Base-by-base conservation (phyloP, 2,113 vertebrate genomes). In the Myotis davidii region DNA sequence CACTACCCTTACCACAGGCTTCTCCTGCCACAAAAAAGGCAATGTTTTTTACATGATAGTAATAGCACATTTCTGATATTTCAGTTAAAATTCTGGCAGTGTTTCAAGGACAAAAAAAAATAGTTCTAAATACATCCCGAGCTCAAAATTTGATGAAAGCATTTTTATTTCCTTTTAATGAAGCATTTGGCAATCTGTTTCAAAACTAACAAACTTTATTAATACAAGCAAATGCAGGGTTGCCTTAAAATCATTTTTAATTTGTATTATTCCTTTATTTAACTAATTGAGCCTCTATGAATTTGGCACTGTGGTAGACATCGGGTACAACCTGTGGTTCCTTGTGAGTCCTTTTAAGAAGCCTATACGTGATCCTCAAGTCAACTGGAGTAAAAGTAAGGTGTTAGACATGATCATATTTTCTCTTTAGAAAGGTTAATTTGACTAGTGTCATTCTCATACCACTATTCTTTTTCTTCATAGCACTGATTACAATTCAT, bases 11-110 rank as follows among this genome's bases (percentile, higher is more conserved):
- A 3, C 94, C 96, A 94, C 90, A 97, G 98, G 96, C 90, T 85
- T 94, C 85, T 96, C 95, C 91, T 96, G 96, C 96, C 97, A 98
- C 94, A 98, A 78, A 72, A 99, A 98, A 98, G 97, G 97, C 96
- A 97, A 86, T 97, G 97, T 97, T 98, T 98, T 98, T 91, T 96
- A 97, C 97, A 94, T 98, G 98, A 97, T 12, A 96, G 91, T 90
- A 96, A 96, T 81, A 97, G 86, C n/a, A 96, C 95, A 92, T 97
- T 97, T 97, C 94, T 96, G 94, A 96, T 97, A 92, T 90, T 95
- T 70, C 23, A 70, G 64, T 85, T 97, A 98, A 95, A 96, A 76
- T 64, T 95, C 74, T 87, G 96, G 88, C 74, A 37, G 69, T 94
- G 90, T 95, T 97, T 97, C 96, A 91, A 97, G 97, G 89, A 95